phyloP scores from a whole-genome alignment of 2,888 invertebrate species.

The Drosophila barbarae region DNA sequence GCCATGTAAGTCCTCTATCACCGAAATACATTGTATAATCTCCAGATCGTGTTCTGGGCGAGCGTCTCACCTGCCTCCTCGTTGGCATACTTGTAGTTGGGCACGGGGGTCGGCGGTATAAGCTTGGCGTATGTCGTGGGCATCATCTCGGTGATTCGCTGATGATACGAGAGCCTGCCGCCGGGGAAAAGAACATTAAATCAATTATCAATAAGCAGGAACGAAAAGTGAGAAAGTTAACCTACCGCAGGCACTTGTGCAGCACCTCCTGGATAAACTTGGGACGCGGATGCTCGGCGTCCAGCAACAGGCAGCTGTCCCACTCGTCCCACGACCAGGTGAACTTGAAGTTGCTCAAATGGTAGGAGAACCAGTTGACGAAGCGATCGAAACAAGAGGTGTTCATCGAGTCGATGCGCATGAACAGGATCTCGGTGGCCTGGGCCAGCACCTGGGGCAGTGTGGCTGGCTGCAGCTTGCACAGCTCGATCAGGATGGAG shows the following conservation, averaged over 20 bases:
- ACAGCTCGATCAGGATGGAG: conserved; percentile 96
- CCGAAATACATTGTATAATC: conserved; percentile 9
- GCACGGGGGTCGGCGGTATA: conserved; percentile 91
- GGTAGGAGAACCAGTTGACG: conserved; percentile 98
- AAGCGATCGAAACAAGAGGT: conserved; percentile 97
- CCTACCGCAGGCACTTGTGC: conserved; percentile 91
- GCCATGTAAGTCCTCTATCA: conserved; percentile 10
- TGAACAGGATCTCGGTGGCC: conserved; percentile 97
- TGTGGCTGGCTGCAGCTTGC: conserved; percentile 96
- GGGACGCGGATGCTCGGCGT: conserved; percentile 93
- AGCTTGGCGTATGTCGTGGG: conserved; percentile 92
- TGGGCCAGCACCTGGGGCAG: conserved; percentile 99
- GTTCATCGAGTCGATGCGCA: conserved; percentile 98
- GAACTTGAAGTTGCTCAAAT: conserved; percentile 99
- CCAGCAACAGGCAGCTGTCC: conserved; percentile 91
- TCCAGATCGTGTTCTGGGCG: not conserved
- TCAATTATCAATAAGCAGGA: no score
- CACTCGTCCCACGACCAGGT: conserved; percentile 99
- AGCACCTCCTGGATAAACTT: conserved; percentile 96
- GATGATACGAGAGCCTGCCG: conserved; percentile 93
- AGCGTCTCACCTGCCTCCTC: conserved; percentile 91
- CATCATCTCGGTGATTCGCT: conserved; percentile 94
- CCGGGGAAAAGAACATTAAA: no score
- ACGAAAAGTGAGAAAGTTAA: not conserved
- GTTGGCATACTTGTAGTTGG: conserved; percentile 93